Evolutionary conservation across 2,888 invertebrate species (phyloP).

Genomic region (Heliconius aoede): DNA sequence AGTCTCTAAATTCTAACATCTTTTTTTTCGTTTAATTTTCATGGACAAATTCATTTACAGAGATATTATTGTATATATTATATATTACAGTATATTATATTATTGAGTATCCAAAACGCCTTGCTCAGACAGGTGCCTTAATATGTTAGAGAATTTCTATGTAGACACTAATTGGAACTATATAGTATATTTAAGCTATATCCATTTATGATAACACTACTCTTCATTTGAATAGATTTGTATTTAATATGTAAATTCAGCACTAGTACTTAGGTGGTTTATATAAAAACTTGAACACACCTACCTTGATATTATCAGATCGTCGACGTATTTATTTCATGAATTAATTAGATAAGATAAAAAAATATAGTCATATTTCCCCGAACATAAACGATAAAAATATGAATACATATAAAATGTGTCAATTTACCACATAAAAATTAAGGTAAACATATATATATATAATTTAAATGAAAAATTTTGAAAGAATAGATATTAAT

Average conservation of each 20-base stretch:
- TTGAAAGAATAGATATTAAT: too few species aligned
- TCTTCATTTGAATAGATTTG: constrained; percentile 38
- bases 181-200: neutral
- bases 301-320: constrained; percentile 40
- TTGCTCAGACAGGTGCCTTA: neutral
- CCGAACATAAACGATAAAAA: too few species aligned
- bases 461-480: too few species aligned
- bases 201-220: neutral
- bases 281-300: constrained; percentile 37
- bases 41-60: neutral
- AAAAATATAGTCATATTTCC: neutral
- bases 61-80: neutral
- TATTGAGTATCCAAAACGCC: neutral
- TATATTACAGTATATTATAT: neutral
- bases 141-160: neutral
- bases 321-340: constrained; percentile 26
- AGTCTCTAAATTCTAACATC: too few species aligned
- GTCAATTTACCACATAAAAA: too few species aligned
- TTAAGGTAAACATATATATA: too few species aligned
- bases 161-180: neutral
- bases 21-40: neutral
- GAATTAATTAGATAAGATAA: neutral
- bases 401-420: too few species aligned
- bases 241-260: constrained; percentile 39
- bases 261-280: constrained; percentile 38